Evolutionary conservation across 2,888 invertebrate species (phyloP).

Genomic region (Colostygia pectinataria): DNA sequence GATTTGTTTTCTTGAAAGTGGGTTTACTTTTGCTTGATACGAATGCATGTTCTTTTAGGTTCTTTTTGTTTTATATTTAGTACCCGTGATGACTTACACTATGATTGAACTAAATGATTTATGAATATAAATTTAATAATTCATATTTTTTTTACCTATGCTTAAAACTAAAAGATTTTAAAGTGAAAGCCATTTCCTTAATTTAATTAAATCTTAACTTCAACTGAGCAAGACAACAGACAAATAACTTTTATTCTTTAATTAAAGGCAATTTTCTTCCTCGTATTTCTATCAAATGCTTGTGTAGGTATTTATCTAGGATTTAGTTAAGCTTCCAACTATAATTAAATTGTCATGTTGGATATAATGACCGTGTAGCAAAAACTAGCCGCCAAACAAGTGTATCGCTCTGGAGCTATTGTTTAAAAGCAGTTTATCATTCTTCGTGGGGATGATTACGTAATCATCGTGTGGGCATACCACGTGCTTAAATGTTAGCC

Average conservation of each 20-base stretch:
- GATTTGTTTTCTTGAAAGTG: constrained; percentile 55
- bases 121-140: no score
- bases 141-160: no score
- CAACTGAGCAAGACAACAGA: no score
- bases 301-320: no score
- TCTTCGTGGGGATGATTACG: constrained; percentile 56
- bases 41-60: constrained; percentile 34
- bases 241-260: no score
- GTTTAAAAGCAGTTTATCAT: constrained; percentile 23
- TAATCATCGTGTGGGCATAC: constrained; percentile 61
- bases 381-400: constrained; percentile 16
- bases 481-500: constrained; percentile 67
- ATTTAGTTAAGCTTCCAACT: background rate
- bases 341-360: constrained; percentile 2
- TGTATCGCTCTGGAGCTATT: constrained; percentile 11
- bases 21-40: constrained; percentile 56
- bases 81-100: constrained; percentile 36
- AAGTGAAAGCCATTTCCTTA: no score
- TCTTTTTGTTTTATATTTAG: constrained; percentile 40
- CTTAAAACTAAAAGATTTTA: no score
- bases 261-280: no score
- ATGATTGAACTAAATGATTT: constrained; percentile 11
- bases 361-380: constrained; percentile 2
- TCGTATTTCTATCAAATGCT: no score
- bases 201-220: no score